Evolutionary conservation across 1,140 invertebrate species (phyloP).

Genomic region (Paraescarpia echinospica): DNA sequence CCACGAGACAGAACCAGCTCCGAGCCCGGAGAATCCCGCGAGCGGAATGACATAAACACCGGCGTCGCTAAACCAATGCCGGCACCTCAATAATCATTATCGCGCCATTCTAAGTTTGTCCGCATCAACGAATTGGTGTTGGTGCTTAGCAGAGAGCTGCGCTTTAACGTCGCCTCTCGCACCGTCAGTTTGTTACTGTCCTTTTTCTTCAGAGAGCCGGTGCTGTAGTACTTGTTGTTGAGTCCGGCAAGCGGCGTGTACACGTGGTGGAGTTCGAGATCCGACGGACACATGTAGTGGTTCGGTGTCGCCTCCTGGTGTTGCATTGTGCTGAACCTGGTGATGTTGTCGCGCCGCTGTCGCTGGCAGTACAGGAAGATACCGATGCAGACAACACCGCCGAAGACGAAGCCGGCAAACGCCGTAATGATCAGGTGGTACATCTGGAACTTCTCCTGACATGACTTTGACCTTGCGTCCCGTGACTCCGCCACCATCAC

Average conservation of each 20-base stretch:
- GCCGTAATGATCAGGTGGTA: slow-evolving; percentile 38
- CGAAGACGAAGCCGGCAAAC: slow-evolving; percentile 37
- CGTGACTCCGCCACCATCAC: neutral
- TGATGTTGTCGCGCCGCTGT: slow-evolving; percentile 16
- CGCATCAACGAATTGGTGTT: neutral
- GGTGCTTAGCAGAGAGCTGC: neutral
- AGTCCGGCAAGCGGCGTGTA: neutral
- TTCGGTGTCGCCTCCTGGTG: slow-evolving; percentile 10
- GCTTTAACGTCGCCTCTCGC: slow-evolving; percentile 15
- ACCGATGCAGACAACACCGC: slow-evolving; percentile 36
- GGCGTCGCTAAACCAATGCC: neutral
- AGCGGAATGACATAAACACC: neutral
- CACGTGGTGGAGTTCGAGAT: neutral
- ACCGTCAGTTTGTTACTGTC: slow-evolving; percentile 15
- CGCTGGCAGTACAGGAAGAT: slow-evolving; percentile 38
- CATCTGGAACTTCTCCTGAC: slow-evolving; percentile 13
- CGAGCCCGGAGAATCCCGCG: neutral
- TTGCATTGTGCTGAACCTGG: slow-evolving; percentile 7
- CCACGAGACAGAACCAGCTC: neutral
- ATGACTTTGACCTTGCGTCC: neutral
- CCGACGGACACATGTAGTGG: neutral
- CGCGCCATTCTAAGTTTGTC: slow-evolving; percentile 7
- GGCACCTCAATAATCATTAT: slow-evolving; percentile 7
- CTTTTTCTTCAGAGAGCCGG: slow-evolving; percentile 13
- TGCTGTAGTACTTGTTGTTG: slow-evolving; percentile 20